These are phyloP conservation scores for Caenorhabditis sulstoni DNA, from an alignment of 2,888 invertebrate genomes.

Conservation along the genomic window DNA sequence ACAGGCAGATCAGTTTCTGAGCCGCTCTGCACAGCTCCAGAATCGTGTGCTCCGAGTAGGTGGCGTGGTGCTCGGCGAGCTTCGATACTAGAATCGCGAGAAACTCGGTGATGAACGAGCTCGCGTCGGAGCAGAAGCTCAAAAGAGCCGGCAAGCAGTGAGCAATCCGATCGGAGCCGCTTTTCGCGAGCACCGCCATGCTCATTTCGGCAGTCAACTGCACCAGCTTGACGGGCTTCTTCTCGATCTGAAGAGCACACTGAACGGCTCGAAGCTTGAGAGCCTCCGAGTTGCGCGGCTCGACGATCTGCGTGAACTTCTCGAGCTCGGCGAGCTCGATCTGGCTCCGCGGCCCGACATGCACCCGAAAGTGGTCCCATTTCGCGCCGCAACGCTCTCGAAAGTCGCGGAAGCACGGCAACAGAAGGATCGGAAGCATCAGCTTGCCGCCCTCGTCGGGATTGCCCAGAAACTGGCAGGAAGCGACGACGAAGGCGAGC, in stretches of 20 bases:
- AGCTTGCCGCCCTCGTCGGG: constrained; percentile 32
- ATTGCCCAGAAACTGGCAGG: constrained; percentile 9
- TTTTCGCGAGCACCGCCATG: constrained; percentile 23
- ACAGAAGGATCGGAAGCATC: constrained; percentile 29
- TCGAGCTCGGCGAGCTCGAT: constrained; percentile 21
- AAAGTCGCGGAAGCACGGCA: constrained; percentile 38
- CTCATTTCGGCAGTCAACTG: constrained; percentile 28
- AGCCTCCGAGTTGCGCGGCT: not conserved
- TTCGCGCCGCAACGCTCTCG: constrained; percentile 22
- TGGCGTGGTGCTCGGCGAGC: not conserved
- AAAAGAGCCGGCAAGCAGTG: constrained; percentile 26
- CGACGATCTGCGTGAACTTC: constrained; percentile 8
- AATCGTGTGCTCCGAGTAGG: constrained; percentile 18
- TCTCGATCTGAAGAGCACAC: constrained; percentile 41
- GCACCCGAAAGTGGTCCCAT: constrained; percentile 38
- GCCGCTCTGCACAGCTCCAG: not conserved
- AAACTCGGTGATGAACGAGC: constrained; percentile 10
- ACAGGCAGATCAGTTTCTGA: constrained; percentile 1
- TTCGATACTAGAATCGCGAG: constrained; percentile 12
- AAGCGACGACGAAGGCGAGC: constrained; percentile 3
- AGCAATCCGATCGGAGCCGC: constrained; percentile 2
- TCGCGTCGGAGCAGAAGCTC: constrained; percentile 14
- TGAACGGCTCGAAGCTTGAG: constrained; percentile 10
- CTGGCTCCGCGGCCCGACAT: not conserved
- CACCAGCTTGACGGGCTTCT: constrained; percentile 25